Conservation (phyloP, 1,140 invertebrate species). For the Eriocheir sinensis region DNA sequence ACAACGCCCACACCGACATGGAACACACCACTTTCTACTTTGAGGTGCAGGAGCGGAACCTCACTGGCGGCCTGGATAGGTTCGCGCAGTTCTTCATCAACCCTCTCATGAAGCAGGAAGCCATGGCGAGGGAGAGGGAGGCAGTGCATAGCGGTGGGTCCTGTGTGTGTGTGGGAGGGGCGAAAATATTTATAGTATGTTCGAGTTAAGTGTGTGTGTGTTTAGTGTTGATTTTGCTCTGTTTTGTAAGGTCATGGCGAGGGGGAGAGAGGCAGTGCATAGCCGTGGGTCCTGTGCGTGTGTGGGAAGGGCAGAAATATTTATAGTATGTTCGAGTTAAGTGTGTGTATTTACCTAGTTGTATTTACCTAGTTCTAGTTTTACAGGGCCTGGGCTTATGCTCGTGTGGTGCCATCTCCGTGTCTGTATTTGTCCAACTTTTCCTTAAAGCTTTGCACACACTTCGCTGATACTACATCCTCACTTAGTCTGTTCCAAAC, state of each 20-base stretch:
- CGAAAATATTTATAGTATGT: not conserved
- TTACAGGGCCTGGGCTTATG: too few species aligned
- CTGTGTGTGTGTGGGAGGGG: not conserved
- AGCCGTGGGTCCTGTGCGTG: slow-evolving; percentile 85
- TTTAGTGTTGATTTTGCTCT: too few species aligned
- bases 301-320: not conserved
- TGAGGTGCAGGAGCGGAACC: slow-evolving; percentile 89
- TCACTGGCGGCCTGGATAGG: slow-evolving; percentile 88
- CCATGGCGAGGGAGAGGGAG: slow-evolving; percentile 94
- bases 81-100: slow-evolving; percentile 97
- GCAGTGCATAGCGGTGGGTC: slow-evolving; percentile 92
- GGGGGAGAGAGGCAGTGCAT: slow-evolving; percentile 96
- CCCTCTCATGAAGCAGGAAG: slow-evolving; percentile 93
- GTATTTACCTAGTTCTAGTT: too few species aligned
- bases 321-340: not conserved
- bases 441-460: too few species aligned
- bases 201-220: too few species aligned
- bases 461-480: too few species aligned
- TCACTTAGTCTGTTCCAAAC: too few species aligned
- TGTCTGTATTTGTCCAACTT: too few species aligned
- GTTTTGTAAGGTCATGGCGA: slow-evolving; percentile 92
- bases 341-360: too few species aligned
- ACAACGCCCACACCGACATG: slow-evolving; percentile 93
- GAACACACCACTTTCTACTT: slow-evolving; percentile 98
- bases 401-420: too few species aligned